Evolutionary conservation across 2,797 vertebrate species (phyloP).

Genomic region (Phylloscopus collybita): DNA sequence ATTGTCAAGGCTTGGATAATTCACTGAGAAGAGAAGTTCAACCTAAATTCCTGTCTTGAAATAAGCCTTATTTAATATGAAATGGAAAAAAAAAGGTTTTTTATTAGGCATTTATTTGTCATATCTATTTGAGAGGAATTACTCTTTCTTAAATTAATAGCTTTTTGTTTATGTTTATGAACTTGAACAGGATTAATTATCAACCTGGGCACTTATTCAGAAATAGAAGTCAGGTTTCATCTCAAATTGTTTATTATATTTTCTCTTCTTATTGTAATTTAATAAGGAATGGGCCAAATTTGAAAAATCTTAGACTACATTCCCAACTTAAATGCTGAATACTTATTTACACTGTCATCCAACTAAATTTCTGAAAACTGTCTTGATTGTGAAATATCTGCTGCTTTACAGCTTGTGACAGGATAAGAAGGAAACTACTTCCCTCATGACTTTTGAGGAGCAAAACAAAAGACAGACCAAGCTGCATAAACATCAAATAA

Average conservation of each 20-base stretch:
- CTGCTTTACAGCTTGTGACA: neutral
- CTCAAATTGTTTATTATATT: neutral
- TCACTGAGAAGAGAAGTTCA: neutral
- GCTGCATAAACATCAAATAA: neutral
- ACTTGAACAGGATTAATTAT: slow-evolving; percentile 24
- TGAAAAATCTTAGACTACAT: neutral
- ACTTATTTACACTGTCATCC: neutral
- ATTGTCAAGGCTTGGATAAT: neutral
- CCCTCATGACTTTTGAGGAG: neutral
- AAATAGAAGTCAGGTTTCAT: neutral
- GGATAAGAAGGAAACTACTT: neutral
- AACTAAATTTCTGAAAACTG: neutral
- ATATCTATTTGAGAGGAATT: slow-evolving; percentile 20
- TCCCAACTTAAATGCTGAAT: neutral
- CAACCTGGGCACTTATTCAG: neutral
- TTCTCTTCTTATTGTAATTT: neutral
- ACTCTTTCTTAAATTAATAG: neutral
- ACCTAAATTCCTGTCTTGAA: neutral
- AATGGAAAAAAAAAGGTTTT: neutral
- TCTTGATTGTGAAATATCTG: neutral
- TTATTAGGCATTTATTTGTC: neutral
- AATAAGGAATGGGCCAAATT: neutral
- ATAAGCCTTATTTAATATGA: neutral
- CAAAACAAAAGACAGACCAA: neutral
- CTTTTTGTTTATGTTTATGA: slow-evolving; percentile 5